Evolutionary conservation across 1,140 invertebrate species (phyloP), one percentile per base, ranked within the genome.

Genomic region (Holotrichia oblita): DNA sequence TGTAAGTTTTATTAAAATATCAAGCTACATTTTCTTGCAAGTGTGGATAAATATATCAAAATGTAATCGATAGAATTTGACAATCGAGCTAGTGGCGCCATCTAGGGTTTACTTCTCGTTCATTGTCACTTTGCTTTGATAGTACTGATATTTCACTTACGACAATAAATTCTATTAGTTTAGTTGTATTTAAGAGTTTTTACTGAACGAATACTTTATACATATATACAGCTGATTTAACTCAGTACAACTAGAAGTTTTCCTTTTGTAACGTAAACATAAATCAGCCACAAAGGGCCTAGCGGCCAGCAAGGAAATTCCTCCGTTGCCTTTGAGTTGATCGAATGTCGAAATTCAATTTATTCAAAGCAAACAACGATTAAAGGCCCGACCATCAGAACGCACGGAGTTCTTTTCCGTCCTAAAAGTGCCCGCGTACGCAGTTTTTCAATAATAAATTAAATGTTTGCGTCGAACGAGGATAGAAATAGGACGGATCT

Each of bases 341-440:
- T 55, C 48, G 48, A 55, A 55, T 55, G 48, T 55, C 48, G 48
- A n/a, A 55, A 55, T 17, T 55, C 48, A 55, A 55, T 55, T 14
- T 55, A 55, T 55, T 55, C 48, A 55, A 55, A 55, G 48, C 48
- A 55, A 55, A 55, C 48, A 55, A 55, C 48, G 48, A n/a, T 55
- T 55, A 55, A 55, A 55, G 17, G 48, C 14, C 6, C 48, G 48
- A 55, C 48, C 48, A 17, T 44, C 42, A 44, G 42, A 14, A 44
- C 14, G 42, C 42, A 44, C 2, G 42, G 9, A 44, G 14, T 55
- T 55, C 17, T 55, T 48, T 10, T 0, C 48, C 48, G 48, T 17
- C 2, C 14, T 55, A 55, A 55, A 55, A 55, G 48, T 55, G 48
- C 48, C 17, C 14, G 48, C 17, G 27, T 55, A 55, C 14, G 48